Percentiles rank a stretch among this genome's conserved stretches.
Evolutionary conservation across 2,888 invertebrate species (phyloP).

Genomic region (Boloria euphrosyne): DNA sequence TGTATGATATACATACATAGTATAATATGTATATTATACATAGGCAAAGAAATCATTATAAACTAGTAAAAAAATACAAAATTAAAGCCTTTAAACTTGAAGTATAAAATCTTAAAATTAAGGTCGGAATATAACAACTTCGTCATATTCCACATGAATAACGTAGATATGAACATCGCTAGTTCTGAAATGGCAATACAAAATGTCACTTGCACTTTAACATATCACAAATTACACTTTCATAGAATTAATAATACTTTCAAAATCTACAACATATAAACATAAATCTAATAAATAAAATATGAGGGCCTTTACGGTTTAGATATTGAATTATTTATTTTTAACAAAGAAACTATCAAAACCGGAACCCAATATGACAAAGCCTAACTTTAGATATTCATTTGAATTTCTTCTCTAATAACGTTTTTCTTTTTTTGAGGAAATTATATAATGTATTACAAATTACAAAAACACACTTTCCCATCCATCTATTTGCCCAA

Average conservation of each 20-base stretch:
- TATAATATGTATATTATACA: conserved; percentile 6
- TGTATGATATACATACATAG: too few relatives aligned
- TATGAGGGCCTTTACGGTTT: too few relatives aligned
- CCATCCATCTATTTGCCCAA: too few relatives aligned
- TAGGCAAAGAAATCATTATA: background rate
- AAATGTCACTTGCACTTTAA: conserved; percentile 13
- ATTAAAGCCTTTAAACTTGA: conserved; percentile 8
- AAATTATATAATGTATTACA: too few relatives aligned
- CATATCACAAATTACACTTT: background rate
- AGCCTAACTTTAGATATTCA: too few relatives aligned
- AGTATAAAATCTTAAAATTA: conserved; percentile 7
- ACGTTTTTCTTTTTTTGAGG: too few relatives aligned
- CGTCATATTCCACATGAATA: conserved; percentile 4
- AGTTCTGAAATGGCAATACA: conserved; percentile 43
- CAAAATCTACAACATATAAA: conserved; percentile 2
- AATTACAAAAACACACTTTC: too few relatives aligned
- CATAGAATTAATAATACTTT: conserved; percentile 1
- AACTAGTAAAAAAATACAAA: conserved; percentile 10
- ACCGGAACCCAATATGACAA: too few relatives aligned
- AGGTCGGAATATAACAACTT: conserved; percentile 7
- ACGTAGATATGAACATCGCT: conserved; percentile 24
- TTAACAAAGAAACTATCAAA: too few relatives aligned
- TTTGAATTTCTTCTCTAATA: too few relatives aligned
- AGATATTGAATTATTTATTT: too few relatives aligned
- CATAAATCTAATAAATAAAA: background rate